Conservation (phyloP, 2,113 vertebrate genomes). For the Phyllopteryx taeniolatus region DNA sequence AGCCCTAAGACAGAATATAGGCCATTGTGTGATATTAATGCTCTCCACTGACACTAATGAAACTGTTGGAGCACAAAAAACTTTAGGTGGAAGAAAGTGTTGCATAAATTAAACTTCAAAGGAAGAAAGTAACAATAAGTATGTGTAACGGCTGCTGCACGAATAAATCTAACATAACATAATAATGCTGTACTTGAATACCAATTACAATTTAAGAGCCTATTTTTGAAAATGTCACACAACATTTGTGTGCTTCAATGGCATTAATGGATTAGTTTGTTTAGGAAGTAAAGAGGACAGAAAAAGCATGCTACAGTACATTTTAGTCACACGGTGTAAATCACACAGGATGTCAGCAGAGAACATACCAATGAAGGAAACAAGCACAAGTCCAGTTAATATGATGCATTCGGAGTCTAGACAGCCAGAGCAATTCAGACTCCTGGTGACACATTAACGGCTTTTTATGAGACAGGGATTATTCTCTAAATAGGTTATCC, state of each 20-base stretch:
- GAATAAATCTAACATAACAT: conserved; percentile 20
- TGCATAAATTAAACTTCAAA: conserved; percentile 35
- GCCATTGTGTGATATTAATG: conserved; percentile 20
- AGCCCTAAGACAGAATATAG: not conserved
- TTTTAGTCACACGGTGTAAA: conserved; percentile 48
- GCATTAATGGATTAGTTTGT: conserved; percentile 56
- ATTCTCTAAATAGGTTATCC: conserved; percentile 48
- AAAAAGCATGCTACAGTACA: conserved; percentile 28
- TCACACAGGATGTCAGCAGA: conserved; percentile 35
- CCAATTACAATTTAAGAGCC: conserved; percentile 45
- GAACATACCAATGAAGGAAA: conserved; percentile 33
- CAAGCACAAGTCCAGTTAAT: conserved; percentile 43
- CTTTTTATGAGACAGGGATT: conserved; percentile 51
- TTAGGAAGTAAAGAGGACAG: conserved; percentile 41
- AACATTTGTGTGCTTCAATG: conserved; percentile 35
- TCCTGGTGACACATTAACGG: conserved; percentile 35
- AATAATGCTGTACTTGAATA: conserved; percentile 20
- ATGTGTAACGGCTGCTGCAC: conserved; percentile 12
- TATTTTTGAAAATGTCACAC: conserved; percentile 36
- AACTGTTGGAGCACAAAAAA: conserved; percentile 24
- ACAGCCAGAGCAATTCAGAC: conserved; percentile 16
- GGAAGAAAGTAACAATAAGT: conserved; percentile 19
- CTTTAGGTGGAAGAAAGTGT: not conserved
- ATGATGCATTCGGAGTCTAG: conserved; percentile 22
- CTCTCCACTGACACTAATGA: conserved; percentile 27